phyloP scores from a whole-genome alignment of 2,888 invertebrate species.

The Nebria brevicollis region DNA sequence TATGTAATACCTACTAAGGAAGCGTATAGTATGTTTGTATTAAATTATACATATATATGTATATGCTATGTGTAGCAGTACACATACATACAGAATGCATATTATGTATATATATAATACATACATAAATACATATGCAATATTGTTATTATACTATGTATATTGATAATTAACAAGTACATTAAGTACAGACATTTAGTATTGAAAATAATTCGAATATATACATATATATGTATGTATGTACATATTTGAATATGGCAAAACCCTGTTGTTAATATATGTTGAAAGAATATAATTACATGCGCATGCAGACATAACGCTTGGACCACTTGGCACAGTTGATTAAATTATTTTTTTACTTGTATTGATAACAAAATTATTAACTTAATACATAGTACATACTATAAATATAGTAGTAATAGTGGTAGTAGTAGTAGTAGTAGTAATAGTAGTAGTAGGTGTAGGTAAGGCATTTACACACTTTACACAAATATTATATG shows the following conservation, averaged over 20 bases:
- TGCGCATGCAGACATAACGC: too few species aligned
- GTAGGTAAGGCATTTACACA: constrained; percentile 2
- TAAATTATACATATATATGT: neutral
- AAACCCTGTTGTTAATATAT: too few species aligned
- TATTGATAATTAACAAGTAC: neutral
- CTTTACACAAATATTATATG: neutral
- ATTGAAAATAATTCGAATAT: neutral
- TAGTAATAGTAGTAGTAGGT: neutral
- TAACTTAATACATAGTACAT: neutral
- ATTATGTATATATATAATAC: neutral
- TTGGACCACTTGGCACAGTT: too few species aligned
- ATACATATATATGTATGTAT: constrained; percentile 9
- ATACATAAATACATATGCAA: neutral
- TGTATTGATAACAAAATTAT: too few species aligned
- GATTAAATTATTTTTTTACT: too few species aligned
- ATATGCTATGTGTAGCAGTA: neutral
- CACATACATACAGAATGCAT: neutral
- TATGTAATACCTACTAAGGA: neutral
- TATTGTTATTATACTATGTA: neutral
- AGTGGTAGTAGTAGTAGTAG: too few species aligned
- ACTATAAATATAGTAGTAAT: neutral
- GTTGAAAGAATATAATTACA: too few species aligned
- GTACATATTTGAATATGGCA: constrained; percentile 2
- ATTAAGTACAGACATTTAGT: neutral
- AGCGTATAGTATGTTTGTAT: neutral